These are phyloP conservation scores for Nephrotoma guestfalica DNA, from an alignment of 2,888 invertebrate species.

Conservation along the genomic window DNA sequence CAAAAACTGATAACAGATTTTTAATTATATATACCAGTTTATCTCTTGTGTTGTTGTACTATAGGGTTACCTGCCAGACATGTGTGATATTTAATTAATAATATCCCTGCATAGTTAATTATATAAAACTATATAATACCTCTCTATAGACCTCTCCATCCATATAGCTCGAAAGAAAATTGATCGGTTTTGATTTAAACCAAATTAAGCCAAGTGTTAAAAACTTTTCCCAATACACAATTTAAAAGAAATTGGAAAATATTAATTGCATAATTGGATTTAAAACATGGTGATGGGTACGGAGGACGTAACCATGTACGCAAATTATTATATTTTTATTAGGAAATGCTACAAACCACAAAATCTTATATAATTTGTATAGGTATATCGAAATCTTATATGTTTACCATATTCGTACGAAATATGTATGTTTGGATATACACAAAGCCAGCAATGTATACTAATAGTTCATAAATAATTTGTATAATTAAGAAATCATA, in stretches of 20 bases:
- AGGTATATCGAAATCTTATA: neutral
- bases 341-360: neutral
- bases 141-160: neutral
- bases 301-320: neutral
- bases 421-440: too few species aligned
- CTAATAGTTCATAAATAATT: neutral
- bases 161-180: neutral
- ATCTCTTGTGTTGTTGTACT: neutral
- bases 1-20: neutral
- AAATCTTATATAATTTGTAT: neutral
- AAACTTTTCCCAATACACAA: neutral
- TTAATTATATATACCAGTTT: neutral
- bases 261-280: neutral
- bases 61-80: neutral
- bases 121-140: neutral
- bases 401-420: too few species aligned
- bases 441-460: neutral
- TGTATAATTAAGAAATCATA: neutral
- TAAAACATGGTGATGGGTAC: neutral
- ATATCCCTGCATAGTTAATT: neutral
- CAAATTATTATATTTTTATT: neutral
- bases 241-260: neutral
- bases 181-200: neutral
- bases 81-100: neutral
- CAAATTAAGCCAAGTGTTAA: neutral